Base-by-base conservation (phyloP, 2,797 vertebrate genomes). In the Peromyscus aztecus region DNA sequence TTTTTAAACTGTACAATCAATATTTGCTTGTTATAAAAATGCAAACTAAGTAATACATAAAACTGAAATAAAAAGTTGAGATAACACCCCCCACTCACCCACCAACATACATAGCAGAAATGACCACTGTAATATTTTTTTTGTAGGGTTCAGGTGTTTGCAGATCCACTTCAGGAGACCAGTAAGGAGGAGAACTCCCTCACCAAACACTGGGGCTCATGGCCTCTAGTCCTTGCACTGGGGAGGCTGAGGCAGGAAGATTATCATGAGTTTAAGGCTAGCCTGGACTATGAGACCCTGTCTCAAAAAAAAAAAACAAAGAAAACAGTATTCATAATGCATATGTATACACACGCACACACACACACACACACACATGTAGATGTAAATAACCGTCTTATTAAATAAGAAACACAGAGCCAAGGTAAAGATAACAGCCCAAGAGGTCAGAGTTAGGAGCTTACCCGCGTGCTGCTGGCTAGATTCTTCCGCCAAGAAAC, bases 21-120 rank as follows among this genome's bases (percentile, higher is more conserved):
- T 59, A 71, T 52, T 77, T 85, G 34, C 19, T 78, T 75, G 0
- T 77, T 91, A 49, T 24, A 75, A 93, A 94, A 96, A 57, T 85
- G 52, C 65, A 89, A 93, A 75, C 61, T 85, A 94, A 89, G 76
- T 52, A 63, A 37, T 21, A 76, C 43, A 65, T 27, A 90, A 90
- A 96, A 65, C 85, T 91, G 78, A 75, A 86, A 52, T 49, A 23
- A 90, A 13, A 89, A 59, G 14, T 65, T 63, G 29, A 23, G 46
- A n/a, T 85, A 49, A 67, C 63, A 34, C 31, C 52, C 29, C 34
- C 10, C 16, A 57, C 2, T 46, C n/a, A 90, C 65, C 24, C 27
- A 59, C 23, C 91, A 40, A 59, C 13, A 90, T 12, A 82, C 17
- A 82, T 4, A 29, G 52, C 31, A 6, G 0, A 78, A 59, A 94